A percentile compares a stretch with the other conserved stretches of the same genome.
These are phyloP conservation scores for Yponomeuta malinellus DNA, from an alignment of 2,888 invertebrate genomes.

Conservation along the genomic window DNA sequence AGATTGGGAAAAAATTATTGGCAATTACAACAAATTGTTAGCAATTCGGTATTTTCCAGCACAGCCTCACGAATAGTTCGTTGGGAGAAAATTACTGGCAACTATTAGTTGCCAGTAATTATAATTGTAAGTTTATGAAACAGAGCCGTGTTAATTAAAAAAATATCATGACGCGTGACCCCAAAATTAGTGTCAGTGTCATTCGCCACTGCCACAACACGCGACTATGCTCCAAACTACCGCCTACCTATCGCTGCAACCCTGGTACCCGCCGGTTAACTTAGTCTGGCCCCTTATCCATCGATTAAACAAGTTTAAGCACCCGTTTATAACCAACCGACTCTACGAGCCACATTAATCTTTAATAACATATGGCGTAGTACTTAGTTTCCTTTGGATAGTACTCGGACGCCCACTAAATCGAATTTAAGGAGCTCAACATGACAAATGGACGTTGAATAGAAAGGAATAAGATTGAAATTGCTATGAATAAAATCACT, in stretches of 20 bases:
- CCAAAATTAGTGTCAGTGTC: neutral
- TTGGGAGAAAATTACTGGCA: too few species aligned
- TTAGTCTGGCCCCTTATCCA: conserved; percentile 14
- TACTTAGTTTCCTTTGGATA: neutral
- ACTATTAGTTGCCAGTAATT: too few species aligned
- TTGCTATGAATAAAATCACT: conserved; percentile 5
- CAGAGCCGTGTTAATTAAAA: too few species aligned
- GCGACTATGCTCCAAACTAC: conserved; percentile 7
- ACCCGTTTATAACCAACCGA: neutral
- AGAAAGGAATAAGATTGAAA: neutral
- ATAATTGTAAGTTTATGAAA: too few species aligned
- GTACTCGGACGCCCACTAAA: neutral
- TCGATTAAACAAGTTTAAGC: conserved; percentile 5
- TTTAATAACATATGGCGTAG: neutral
- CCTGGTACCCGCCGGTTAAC: conserved; percentile 14
- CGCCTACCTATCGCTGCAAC: neutral
- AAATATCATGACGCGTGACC: neutral
- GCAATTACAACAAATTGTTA: too few species aligned
- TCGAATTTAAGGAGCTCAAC: neutral
- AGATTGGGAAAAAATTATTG: too few species aligned
- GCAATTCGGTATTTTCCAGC: too few species aligned
- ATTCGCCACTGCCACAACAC: neutral
- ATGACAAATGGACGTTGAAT: neutral
- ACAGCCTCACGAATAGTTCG: too few species aligned
- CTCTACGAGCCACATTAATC: neutral